Evolutionary conservation across 1,140 invertebrate genomes (phyloP).

Genomic region (Drosophila kurseongensis): DNA sequence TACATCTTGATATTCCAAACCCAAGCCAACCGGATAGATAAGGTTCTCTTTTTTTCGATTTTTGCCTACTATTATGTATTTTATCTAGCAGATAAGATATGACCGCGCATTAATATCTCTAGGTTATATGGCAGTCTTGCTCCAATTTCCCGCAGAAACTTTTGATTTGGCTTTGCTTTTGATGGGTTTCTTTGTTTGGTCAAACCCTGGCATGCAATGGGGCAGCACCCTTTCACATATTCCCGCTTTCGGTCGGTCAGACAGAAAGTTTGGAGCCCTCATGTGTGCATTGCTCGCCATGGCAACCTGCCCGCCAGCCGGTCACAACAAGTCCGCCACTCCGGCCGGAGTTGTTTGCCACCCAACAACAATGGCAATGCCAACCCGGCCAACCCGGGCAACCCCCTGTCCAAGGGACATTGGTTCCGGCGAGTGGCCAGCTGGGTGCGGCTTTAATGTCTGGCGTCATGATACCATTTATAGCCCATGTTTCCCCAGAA

Average conservation of each 20-base stretch:
- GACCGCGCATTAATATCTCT: constrained; percentile 7
- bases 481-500: constrained; percentile 59
- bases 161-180: constrained; percentile 11
- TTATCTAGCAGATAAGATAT: constrained; percentile 71
- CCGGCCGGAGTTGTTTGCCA: constrained; percentile 58
- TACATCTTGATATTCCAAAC: constrained; percentile 34
- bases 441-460: constrained; percentile 71
- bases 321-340: constrained; percentile 61
- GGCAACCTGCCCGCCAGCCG: constrained; percentile 50
- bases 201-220: constrained; percentile 36
- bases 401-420: constrained; percentile 62
- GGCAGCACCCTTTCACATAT: constrained; percentile 10
- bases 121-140: constrained; percentile 25
- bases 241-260: constrained; percentile 31
- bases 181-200: constrained; percentile 30
- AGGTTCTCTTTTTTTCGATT: constrained; percentile 30
- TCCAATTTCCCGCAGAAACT: constrained; percentile 46
- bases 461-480: constrained; percentile 74
- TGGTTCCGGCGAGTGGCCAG: constrained; percentile 32
- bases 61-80: constrained; percentile 38
- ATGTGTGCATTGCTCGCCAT: constrained; percentile 43
- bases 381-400: constrained; percentile 5
- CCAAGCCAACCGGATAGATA: constrained; percentile 23
- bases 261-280: constrained; percentile 15
- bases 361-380: constrained; percentile 35